phyloP scores from a whole-genome alignment of 2,113 vertebrate genomes.

The Phyllopteryx taeniolatus region DNA sequence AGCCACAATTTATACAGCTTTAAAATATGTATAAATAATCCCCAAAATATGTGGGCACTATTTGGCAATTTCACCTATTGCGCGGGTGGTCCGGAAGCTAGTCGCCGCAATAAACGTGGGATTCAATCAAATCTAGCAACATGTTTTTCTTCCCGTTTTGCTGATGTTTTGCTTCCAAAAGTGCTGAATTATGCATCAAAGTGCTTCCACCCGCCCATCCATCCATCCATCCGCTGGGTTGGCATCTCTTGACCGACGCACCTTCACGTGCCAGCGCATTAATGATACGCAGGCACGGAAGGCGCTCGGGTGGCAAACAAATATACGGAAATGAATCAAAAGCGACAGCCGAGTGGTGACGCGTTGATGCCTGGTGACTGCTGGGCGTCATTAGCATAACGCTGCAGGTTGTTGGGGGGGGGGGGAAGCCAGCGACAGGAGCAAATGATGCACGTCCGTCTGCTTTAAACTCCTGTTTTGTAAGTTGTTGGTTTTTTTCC shows the following conservation, averaged over 20 bases:
- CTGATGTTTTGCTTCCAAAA: neutral
- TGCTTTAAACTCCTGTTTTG: neutral
- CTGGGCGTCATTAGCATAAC: conserved; percentile 26
- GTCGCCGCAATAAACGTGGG: no score
- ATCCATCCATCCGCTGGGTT: neutral
- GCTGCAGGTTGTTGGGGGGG: neutral
- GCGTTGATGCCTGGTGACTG: conserved; percentile 23
- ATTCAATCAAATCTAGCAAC: neutral
- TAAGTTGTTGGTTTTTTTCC: neutral
- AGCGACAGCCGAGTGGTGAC: conserved; percentile 22
- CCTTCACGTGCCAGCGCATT: neutral
- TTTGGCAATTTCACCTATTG: no score
- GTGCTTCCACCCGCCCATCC: neutral
- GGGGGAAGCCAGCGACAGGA: neutral
- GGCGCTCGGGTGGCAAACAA: neutral
- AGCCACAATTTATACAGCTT: no score
- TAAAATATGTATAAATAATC: no score
- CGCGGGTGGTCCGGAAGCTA: no score
- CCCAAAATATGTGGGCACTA: no score
- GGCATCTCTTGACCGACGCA: neutral
- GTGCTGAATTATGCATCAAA: conserved; percentile 2
- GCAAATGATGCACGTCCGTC: neutral
- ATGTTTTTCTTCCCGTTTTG: neutral
- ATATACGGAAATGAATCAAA: conserved; percentile 1
- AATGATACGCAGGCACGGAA: neutral